These are phyloP conservation scores for Metalampra italica DNA, from an alignment of 2,888 invertebrate genomes.

Conservation along the genomic window DNA sequence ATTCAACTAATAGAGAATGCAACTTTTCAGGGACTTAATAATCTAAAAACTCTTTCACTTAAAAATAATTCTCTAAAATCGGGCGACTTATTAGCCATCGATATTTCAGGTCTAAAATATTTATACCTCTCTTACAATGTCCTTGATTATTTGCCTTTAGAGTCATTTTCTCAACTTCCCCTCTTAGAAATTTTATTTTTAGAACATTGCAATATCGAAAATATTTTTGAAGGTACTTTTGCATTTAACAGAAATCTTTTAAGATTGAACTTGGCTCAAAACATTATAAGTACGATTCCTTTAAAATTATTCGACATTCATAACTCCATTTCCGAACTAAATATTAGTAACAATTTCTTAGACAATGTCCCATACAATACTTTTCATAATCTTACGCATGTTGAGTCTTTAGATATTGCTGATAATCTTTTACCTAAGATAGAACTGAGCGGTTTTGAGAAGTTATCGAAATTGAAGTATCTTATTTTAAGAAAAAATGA, in stretches of 20 bases:
- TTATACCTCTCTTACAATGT: conserved; percentile 88
- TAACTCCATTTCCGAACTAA: conserved; percentile 85
- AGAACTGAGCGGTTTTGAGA: conserved; percentile 80
- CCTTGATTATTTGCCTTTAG: conserved; percentile 83
- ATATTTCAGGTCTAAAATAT: conserved; percentile 86
- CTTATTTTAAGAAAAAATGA: conserved; percentile 64
- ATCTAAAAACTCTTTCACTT: conserved; percentile 87
- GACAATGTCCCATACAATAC: conserved; percentile 88
- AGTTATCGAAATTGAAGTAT: conserved; percentile 55
- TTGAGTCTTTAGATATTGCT: conserved; percentile 85
- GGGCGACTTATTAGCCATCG: conserved; percentile 82
- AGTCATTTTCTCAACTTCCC: conserved; percentile 86
- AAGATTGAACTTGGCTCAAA: conserved; percentile 85
- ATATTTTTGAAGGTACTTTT: conserved; percentile 85
- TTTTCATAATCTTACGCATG: conserved; percentile 83
- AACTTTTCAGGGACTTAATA: conserved; percentile 86
- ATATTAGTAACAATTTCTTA: conserved; percentile 85
- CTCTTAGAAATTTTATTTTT: conserved; percentile 86
- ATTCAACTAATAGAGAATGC: conserved; percentile 85
- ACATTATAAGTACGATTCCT: conserved; percentile 82
- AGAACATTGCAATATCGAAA: conserved; percentile 83
- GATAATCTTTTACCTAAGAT: conserved; percentile 83
- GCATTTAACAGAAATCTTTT: conserved; percentile 85
- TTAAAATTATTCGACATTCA: conserved; percentile 82
- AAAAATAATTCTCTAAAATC: conserved; percentile 85